Evolutionary conservation across 2,797 vertebrate species (phyloP).

Genomic region (Pantherophis vulpinus): DNA sequence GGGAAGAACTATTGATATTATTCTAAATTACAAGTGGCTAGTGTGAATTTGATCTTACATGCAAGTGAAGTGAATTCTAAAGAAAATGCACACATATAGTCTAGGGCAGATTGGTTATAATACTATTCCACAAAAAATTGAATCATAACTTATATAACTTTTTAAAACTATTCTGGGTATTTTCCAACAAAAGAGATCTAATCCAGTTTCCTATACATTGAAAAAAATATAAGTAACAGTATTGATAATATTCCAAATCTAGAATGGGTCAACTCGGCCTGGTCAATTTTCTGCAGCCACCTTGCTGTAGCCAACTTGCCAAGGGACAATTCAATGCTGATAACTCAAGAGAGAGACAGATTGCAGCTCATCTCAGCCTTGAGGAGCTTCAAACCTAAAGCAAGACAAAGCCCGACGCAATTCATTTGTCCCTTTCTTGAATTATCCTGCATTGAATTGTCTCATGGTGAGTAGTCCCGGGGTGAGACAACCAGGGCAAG

Average conservation of each 20-base stretch:
- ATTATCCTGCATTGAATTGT: neutral
- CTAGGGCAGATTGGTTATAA: constrained; percentile 33
- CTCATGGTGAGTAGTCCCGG: accelerated
- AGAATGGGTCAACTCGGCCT: neutral
- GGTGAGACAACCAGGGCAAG: neutral
- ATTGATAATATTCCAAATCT: neutral
- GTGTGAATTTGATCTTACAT: constrained; percentile 53
- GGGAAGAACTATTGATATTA: constrained; percentile 52
- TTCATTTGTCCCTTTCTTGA: neutral
- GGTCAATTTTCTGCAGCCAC: no score
- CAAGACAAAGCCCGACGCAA: neutral
- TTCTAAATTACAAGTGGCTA: constrained; percentile 48
- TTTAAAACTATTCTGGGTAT: constrained; percentile 24
- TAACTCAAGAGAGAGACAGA: neutral
- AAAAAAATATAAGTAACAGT: neutral
- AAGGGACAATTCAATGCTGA: neutral
- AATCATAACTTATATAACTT: constrained; percentile 37
- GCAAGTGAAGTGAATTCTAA: constrained; percentile 38
- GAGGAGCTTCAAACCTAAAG: neutral
- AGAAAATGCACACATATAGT: constrained; percentile 37
- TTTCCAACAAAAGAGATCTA: neutral
- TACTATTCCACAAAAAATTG: constrained; percentile 34
- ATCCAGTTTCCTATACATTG: neutral
- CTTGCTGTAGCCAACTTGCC: neutral
- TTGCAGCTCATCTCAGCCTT: neutral